Evolutionary conservation across 2,797 vertebrate species (phyloP).

Genomic region (Ciconia nigra): DNA sequence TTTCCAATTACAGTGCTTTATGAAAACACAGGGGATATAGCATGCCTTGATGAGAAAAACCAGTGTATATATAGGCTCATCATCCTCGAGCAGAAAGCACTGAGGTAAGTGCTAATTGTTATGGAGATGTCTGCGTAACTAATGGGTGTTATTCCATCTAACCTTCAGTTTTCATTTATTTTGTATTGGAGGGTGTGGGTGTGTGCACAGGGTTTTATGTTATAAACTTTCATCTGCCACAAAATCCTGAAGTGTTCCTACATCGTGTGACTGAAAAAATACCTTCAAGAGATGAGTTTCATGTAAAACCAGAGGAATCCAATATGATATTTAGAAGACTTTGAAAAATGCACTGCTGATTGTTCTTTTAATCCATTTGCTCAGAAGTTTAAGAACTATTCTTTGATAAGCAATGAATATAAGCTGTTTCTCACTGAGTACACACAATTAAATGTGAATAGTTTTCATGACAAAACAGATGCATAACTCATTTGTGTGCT

Average conservation of each 20-base stretch:
- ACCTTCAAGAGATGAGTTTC: conserved; percentile 6
- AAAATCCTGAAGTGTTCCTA: conserved; percentile 21
- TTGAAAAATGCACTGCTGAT: background rate
- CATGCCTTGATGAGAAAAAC: conserved; percentile 21
- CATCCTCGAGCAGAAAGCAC: conserved; percentile 11
- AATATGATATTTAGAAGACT: background rate
- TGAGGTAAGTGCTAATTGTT: conserved; percentile 39
- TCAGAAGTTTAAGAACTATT: background rate
- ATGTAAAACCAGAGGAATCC: conserved; percentile 11
- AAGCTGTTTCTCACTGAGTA: background rate
- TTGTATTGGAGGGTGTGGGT: background rate
- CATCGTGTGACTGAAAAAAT: background rate
- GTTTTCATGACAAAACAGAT: background rate
- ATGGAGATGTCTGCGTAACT: conserved; percentile 23
- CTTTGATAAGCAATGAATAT: background rate
- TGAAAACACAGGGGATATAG: conserved; percentile 22
- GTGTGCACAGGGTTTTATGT: background rate
- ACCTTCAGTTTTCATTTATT: conserved; percentile 44
- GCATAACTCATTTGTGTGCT: background rate
- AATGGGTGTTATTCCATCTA: conserved; percentile 26
- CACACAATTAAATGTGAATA: background rate
- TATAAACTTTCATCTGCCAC: conserved; percentile 41
- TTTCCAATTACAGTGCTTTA: conserved; percentile 54
- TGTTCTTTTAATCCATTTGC: background rate
- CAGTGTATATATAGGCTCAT: conserved; percentile 50